These are phyloP conservation scores for Oscheius sp. DNA, from an alignment of 1,140 invertebrate species.

Conservation along the genomic window DNA sequence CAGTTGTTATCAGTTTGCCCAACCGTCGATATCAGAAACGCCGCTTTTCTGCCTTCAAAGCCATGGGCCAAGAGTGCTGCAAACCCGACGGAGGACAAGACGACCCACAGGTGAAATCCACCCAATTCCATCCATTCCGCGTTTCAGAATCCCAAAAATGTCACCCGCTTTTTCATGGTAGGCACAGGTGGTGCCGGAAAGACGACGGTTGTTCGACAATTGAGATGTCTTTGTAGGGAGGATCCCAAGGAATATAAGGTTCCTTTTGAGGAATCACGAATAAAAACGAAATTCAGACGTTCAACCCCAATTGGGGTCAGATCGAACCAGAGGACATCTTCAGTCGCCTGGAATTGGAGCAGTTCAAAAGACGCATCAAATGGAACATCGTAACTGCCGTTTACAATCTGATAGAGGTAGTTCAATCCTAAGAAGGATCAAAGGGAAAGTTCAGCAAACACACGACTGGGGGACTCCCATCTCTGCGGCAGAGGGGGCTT, in stretches of 20 bases:
- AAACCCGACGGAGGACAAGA: not conserved
- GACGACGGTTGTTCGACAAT: constrained; percentile 46
- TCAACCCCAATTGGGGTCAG: constrained; percentile 5
- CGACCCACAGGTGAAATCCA: not conserved
- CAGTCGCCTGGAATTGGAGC: constrained; percentile 8
- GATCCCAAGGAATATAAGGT: constrained; percentile 36
- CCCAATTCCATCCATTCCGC: not conserved
- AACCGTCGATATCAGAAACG: no score
- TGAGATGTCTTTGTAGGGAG: constrained; percentile 43
- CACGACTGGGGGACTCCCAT: not conserved
- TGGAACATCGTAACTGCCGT: constrained; percentile 16
- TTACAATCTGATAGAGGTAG: not conserved
- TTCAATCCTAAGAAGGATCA: not conserved
- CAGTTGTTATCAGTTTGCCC: not conserved
- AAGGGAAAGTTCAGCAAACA: not conserved
- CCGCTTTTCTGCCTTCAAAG: no score
- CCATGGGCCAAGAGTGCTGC: constrained; percentile 5
- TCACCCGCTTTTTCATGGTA: constrained; percentile 51
- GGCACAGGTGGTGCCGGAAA: constrained; percentile 52
- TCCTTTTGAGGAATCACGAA: not conserved
- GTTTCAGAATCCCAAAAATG: constrained; percentile 12
- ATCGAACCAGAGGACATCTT: constrained; percentile 19
- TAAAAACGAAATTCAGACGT: not conserved
- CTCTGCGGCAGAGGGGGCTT: not conserved
- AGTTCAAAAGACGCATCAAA: constrained; percentile 7